Evolutionary conservation across 2,888 invertebrate genomes (phyloP), one percentile per base, ranked within the genome.

Genomic region (Osmoderma eremita): DNA sequence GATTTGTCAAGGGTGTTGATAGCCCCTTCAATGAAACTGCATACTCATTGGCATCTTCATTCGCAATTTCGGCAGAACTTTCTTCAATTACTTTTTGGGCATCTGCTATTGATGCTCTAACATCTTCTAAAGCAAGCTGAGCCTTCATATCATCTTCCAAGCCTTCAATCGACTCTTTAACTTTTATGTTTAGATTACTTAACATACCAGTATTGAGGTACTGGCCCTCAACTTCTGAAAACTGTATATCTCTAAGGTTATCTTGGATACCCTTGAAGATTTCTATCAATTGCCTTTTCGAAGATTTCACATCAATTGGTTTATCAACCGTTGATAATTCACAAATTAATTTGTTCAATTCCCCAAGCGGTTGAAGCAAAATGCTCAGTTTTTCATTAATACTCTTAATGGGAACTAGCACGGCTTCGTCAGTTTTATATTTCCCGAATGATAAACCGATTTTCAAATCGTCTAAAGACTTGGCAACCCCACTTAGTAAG

Each of bases 81-180:
- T 20, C 36, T 30, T 61, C 30, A 22, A 48, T 17, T n/a, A 70
- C 71, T 63, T 67, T 63, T 5, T 63, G 48, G 22, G 70, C 12
- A 15, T 48, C 53, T 1, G 61, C 62, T 50, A 68, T 65, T 51
- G 72, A 68, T 17, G 64, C 17, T 62, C 74, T 67, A 4, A 70
- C 22, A 48, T 70, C 45, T 61, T 72, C 69, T 10, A 74, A 70
- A 49, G 73, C 64, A 15, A 17, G 39, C 13, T 58, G 39, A 17
- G n/a, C n/a, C 5, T 30, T 20, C 15, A 61, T 1, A 12, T 61
- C 45, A 4, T 17, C 12, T 17, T 61, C 30, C 12, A 61, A 17
- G 12, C 12, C 30, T 15, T 61, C 45, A 13, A 61, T 45, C 3
- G 45, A 18, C 30, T 61, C 58, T 45, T 61, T 61, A 24, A 61